Evolutionary conservation across 2,797 vertebrate species (phyloP).

Genomic region (Diglossa cyanea): DNA sequence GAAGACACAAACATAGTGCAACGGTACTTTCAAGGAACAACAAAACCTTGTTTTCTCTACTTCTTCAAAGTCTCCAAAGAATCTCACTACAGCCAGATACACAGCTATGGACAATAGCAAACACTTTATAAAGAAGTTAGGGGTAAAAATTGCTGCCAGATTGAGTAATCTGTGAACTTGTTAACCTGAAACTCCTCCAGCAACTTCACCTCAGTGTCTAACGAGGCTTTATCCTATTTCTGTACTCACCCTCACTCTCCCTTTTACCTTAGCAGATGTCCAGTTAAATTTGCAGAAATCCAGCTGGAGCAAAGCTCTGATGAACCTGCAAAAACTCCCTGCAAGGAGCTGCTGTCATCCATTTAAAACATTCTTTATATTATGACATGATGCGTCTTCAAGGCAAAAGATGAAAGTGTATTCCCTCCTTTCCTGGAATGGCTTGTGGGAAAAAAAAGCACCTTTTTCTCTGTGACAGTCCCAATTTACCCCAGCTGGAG

Average conservation of each 20-base stretch:
- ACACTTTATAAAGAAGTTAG: neutral
- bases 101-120: neutral
- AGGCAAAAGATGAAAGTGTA: neutral
- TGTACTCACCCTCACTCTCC: neutral
- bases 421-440: neutral
- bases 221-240: neutral
- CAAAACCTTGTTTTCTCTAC: neutral
- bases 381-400: neutral
- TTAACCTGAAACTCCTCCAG: neutral
- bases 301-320: neutral
- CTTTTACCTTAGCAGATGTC: neutral
- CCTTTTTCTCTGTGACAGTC: neutral
- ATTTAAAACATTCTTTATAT: neutral
- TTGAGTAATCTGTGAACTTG: neutral
- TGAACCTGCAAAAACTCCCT: neutral
- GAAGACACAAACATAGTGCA: rapidly evolving
- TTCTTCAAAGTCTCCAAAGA: neutral
- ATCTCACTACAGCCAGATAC: neutral
- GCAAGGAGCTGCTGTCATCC: neutral
- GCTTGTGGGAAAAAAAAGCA: neutral
- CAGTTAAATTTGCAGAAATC: slow-evolving; percentile 2
- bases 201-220: neutral
- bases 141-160: neutral
- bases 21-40: neutral
- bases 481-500: neutral